Conservation (phyloP, 2,888 invertebrate species). For the Liposcelis brunnea region DNA sequence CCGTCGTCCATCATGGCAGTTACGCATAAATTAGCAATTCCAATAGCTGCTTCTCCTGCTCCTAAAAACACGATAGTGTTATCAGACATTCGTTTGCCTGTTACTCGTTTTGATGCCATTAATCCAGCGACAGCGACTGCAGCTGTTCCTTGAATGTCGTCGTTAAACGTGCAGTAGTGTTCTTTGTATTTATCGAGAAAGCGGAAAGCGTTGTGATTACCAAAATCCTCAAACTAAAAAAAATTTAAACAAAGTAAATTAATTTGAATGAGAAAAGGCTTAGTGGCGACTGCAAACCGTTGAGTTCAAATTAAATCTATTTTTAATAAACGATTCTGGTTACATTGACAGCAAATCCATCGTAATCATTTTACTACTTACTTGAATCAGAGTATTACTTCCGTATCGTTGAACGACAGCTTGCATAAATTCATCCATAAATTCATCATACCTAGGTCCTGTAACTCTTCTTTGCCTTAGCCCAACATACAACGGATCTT, state of each 20-base stretch:
- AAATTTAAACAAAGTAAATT: conserved; percentile 13
- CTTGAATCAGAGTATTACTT: conserved; percentile 63
- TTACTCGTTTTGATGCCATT: conserved; percentile 58
- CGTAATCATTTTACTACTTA: conserved; percentile 13
- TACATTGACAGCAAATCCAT: conserved; percentile 2
- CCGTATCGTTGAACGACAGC: conserved; percentile 76
- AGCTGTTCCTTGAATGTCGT: conserved; percentile 97
- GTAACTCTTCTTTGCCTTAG: conserved; percentile 66
- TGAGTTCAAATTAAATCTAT: not conserved
- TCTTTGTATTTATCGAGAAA: conserved; percentile 79
- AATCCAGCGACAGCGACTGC: conserved; percentile 90
- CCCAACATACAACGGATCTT: conserved; percentile 92
- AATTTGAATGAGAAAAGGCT: not conserved
- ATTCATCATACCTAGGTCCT: conserved; percentile 76
- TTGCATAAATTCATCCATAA: conserved; percentile 95
- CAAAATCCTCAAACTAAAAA: conserved; percentile 92
- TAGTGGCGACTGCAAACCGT: not conserved
- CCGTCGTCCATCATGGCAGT: conserved; percentile 71
- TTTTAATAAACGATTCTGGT: not conserved
- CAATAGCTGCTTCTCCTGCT: conserved; percentile 79
- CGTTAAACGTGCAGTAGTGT: conserved; percentile 94
- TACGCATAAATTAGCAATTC: conserved; percentile 78
- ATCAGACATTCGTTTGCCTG: conserved; percentile 64
- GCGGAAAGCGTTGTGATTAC: conserved; percentile 90
- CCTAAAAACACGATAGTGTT: conserved; percentile 84